Percentiles rank a stretch among this genome's conserved stretches.
Evolutionary conservation across 2,797 vertebrate species (phyloP).

Genomic region (Semotilus atromaculatus): DNA sequence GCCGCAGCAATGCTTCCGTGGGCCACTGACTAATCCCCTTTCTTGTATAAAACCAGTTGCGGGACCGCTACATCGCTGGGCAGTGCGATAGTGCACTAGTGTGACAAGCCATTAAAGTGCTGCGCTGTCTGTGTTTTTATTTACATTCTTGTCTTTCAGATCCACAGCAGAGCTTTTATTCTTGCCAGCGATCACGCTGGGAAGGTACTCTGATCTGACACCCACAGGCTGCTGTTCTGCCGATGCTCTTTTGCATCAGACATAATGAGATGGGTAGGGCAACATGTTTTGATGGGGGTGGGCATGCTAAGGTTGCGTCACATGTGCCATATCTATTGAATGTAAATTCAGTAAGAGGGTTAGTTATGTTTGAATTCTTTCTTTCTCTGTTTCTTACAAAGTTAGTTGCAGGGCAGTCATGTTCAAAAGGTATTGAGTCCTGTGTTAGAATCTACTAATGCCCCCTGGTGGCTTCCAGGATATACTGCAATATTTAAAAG

Average conservation of each 20-base stretch:
- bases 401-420: neutral
- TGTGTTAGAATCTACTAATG: slow-evolving; percentile 11
- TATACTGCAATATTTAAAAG: neutral
- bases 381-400: neutral
- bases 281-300: slow-evolving; percentile 52
- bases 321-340: slow-evolving; percentile 58
- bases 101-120: slow-evolving; percentile 65
- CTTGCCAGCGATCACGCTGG: slow-evolving; percentile 38
- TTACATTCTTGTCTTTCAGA: slow-evolving; percentile 61
- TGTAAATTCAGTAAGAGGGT: slow-evolving; percentile 59
- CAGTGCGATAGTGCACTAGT: slow-evolving; percentile 74
- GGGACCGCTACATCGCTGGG: slow-evolving; percentile 74
- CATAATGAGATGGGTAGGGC: slow-evolving; percentile 63
- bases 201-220: slow-evolving; percentile 52
- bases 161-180: slow-evolving; percentile 59
- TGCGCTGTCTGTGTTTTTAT: slow-evolving; percentile 62
- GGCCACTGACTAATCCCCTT: slow-evolving; percentile 80
- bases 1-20: slow-evolving; percentile 66
- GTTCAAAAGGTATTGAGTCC: neutral
- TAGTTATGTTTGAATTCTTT: slow-evolving; percentile 17
- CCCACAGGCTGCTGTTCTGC: slow-evolving; percentile 51
- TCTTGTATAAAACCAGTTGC: slow-evolving; percentile 72
- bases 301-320: slow-evolving; percentile 53
- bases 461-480: slow-evolving; percentile 34
- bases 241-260: slow-evolving; percentile 60